Percentiles rank a stretch among this genome's conserved stretches.
Conservation (phyloP, 2,888 invertebrate species). For the Diarsia mendica region DNA sequence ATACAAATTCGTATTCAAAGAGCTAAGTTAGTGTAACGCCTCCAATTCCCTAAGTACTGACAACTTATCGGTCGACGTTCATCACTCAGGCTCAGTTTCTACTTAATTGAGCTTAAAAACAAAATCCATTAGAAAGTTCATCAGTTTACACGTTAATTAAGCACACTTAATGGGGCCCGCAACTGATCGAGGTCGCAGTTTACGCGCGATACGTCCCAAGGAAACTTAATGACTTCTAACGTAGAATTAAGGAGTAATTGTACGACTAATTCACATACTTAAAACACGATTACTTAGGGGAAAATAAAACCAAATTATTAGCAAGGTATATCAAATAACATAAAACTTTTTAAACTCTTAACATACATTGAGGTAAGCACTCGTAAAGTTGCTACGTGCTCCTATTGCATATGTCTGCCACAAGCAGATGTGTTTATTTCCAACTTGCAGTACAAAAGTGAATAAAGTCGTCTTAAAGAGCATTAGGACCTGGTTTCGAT, state of each 20-base stretch:
- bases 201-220: constrained; percentile 73
- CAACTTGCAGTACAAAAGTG: neutral
- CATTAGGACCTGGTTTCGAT: too few relatives aligned
- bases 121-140: constrained; percentile 70
- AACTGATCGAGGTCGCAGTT: constrained; percentile 79
- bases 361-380: neutral
- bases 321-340: neutral
- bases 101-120: constrained; percentile 65
- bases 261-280: constrained; percentile 17
- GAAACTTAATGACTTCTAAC: constrained; percentile 77
- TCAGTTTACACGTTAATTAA: constrained; percentile 75
- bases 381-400: neutral
- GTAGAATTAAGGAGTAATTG: constrained; percentile 45
- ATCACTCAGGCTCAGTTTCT: constrained; percentile 47
- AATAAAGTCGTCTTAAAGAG: neutral
- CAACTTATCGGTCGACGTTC: constrained; percentile 32
- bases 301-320: neutral
- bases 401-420: neutral
- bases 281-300: neutral
- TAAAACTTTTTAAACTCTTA: neutral
- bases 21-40: neutral
- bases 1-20: neutral
- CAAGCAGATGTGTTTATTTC: constrained; percentile 5
- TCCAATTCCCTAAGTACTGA: constrained; percentile 31
- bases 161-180: constrained; percentile 73